Base-by-base conservation (phyloP, 2,113 vertebrate species). In the Neolamprologus hecqui region DNA sequence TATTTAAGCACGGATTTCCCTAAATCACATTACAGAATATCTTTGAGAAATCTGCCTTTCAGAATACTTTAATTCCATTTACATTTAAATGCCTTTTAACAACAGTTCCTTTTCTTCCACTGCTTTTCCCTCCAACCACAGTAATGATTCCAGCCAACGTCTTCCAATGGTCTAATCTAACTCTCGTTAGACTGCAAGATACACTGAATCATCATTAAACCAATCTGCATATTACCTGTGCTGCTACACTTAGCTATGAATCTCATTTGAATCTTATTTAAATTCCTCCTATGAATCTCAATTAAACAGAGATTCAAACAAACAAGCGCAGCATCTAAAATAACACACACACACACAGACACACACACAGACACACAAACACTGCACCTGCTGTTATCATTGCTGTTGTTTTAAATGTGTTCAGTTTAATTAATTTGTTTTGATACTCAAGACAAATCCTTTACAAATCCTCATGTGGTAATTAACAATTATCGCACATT, bases 391-490 rank as follows among this genome's bases (percentile, higher is more conserved):
- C 94, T 94, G 91, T 92, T 93, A 92, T 93, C 93, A 86, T 79
- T 86, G 85, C 86, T 89, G 91, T 89, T 94, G 92, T 94, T 95
- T 94, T 90, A 93, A 94, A 91, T 85, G 82, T 90, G 88, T 92
- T 92, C 75, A 70, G 84, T 92, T 94, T 95, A 95, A 96, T 96
- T 95, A 95, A 95, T 95, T 95, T 93, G 94, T 96, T 95, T 95
- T 93, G 93, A 95, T 95, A 94, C 95, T 95, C 92, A 82, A 96
- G 94, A 95, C 95, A 94, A 95, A 96, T 95, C 92, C 92, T 94
- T 90, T 92, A 87, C 92, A 95, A 94, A 94, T 93, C 91, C 94
- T 93, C 91, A 88, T 88, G 90, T 90, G 94, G 92, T 96, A 95
- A 95, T 95, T 94, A 95, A 95, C 95, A 94, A 93, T 95, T 96